These are phyloP conservation scores for Folsomia candida DNA, from an alignment of 2,888 invertebrate genomes.

Conservation along the genomic window DNA sequence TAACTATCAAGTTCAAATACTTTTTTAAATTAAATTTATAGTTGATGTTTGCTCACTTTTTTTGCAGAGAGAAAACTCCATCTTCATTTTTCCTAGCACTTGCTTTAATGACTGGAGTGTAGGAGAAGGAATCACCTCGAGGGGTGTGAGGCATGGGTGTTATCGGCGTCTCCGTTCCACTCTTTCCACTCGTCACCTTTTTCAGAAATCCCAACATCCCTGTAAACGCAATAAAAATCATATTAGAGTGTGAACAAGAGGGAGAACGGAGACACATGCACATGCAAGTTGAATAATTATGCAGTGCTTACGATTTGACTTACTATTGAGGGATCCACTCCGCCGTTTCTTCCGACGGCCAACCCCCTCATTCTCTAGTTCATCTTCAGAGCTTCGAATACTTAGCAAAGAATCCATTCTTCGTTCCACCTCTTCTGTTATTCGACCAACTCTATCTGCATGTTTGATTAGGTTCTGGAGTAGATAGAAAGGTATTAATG, in stretches of 20 bases:
- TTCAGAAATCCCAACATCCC: conserved; percentile 45
- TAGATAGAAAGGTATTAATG: conserved; percentile 8
- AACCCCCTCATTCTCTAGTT: conserved; percentile 36
- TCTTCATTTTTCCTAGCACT: conserved; percentile 29
- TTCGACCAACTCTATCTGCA: conserved; percentile 30
- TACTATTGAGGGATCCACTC: conserved; percentile 83
- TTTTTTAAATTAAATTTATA: not conserved
- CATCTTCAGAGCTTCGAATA: conserved; percentile 38
- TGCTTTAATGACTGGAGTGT: conserved; percentile 43
- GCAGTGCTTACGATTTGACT: conserved; percentile 51
- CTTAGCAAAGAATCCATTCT: conserved; percentile 25
- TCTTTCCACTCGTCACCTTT: conserved; percentile 32
- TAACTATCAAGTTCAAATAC: too few species aligned
- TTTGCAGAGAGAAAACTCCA: conserved; percentile 26
- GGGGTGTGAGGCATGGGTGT: conserved; percentile 25
- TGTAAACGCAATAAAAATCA: conserved; percentile 14
- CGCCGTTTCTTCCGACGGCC: conserved; percentile 69
- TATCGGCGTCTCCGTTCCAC: conserved; percentile 24
- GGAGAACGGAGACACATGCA: not conserved
- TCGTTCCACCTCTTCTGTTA: conserved; percentile 26
- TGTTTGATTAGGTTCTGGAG: conserved; percentile 39
- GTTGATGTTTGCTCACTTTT: conserved; percentile 27
- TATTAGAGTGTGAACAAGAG: not conserved
- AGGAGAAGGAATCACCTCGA: conserved; percentile 24
- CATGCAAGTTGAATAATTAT: not conserved